phyloP scores from a whole-genome alignment of 92 coral and sea anemone genomes.

The Virgularia gustaviana region DNA sequence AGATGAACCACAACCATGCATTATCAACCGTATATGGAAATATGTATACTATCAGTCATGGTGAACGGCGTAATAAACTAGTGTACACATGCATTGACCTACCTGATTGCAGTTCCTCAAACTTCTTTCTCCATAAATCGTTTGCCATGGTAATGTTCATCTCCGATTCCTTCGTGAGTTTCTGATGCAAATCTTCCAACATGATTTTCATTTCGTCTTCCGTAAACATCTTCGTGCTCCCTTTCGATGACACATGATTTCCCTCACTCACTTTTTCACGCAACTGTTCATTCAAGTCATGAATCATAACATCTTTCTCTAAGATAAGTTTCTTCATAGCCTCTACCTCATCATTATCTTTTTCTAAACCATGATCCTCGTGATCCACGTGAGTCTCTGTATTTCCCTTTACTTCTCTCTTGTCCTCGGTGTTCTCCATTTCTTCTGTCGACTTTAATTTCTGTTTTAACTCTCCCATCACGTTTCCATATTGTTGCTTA shows the following conservation, averaged over 20 bases:
- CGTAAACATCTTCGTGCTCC: not conserved
- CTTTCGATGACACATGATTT: no score
- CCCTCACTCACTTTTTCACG: no score
- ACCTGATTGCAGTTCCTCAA: no score
- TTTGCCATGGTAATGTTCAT: slow-evolving; percentile 17
- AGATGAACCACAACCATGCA: no score
- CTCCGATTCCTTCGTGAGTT: slow-evolving; percentile 22
- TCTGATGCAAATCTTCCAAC: slow-evolving; percentile 21
- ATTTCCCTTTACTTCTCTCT: not conserved
- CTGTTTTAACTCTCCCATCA: slow-evolving; percentile 49
- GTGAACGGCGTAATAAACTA: no score
- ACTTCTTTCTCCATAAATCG: slow-evolving; percentile 28
- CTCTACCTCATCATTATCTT: slow-evolving; percentile 25
- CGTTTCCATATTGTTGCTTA: slow-evolving; percentile 63
- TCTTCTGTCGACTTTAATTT: slow-evolving; percentile 55
- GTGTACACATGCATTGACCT: no score
- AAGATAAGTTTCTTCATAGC: slow-evolving; percentile 9
- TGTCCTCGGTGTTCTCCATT: slow-evolving; percentile 4
- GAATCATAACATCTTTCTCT: slow-evolving; percentile 20
- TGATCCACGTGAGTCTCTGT: not conserved
- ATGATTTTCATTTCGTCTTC: slow-evolving; percentile 7
- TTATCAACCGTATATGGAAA: no score
- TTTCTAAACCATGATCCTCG: slow-evolving; percentile 12
- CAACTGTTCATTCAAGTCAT: no score
- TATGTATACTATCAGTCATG: no score